Conservation (phyloP, 2,888 invertebrate species). For the Agrochola macilenta region DNA sequence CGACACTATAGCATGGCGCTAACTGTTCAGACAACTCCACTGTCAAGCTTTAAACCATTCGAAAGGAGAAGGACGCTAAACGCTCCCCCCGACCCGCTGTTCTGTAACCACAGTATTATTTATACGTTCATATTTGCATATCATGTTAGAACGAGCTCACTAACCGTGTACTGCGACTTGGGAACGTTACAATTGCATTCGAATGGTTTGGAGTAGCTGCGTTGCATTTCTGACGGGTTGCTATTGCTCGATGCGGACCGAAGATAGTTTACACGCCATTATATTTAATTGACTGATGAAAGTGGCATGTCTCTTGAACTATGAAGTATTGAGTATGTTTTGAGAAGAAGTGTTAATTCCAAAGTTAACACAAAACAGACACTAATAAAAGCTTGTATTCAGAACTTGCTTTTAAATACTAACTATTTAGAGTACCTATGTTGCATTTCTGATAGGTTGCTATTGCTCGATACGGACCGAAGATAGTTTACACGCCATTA, state of each 20-base stretch:
- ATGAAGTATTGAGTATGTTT: constrained; percentile 1
- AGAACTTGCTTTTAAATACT: background rate
- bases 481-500: constrained; percentile 34
- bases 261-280: constrained; percentile 30
- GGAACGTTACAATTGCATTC: constrained; percentile 40
- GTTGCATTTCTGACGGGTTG: constrained; percentile 28
- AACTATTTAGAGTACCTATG: constrained; percentile 38
- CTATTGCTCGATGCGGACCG: constrained; percentile 1
- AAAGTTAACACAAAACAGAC: background rate
- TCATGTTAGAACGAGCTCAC: constrained; percentile 52
- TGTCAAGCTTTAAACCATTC: background rate
- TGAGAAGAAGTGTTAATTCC: background rate
- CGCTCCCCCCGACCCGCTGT: background rate
- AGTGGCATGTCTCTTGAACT: constrained; percentile 5
- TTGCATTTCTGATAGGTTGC: constrained; percentile 26
- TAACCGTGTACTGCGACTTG: constrained; percentile 53
- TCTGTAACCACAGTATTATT: constrained; percentile 8
- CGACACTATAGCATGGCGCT: background rate
- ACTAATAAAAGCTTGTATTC: background rate
- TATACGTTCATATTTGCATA: constrained; percentile 54
- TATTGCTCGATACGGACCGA: constrained; percentile 3
- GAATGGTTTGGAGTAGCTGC: constrained; percentile 38
- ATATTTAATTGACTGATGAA: constrained; percentile 35
- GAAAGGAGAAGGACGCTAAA: background rate
- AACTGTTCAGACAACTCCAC: background rate